Percentiles rank a stretch among this genome's conserved stretches.
Conservation (phyloP, 2,113 vertebrate species). For the Haliaeetus leucogaster region DNA sequence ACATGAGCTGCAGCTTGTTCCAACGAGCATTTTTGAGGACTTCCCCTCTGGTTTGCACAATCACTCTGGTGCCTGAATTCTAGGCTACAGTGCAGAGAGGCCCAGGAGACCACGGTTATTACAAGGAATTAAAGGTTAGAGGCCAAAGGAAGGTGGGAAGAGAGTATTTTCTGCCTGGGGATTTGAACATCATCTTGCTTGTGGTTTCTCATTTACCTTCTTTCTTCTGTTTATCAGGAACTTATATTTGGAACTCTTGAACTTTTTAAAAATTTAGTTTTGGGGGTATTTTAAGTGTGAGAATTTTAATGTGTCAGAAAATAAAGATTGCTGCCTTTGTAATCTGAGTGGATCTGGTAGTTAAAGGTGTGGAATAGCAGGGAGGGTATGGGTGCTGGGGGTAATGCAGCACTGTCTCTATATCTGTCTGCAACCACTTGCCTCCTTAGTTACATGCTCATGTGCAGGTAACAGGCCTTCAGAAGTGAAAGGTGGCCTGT, state of each 20-base stretch:
- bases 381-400: not conserved
- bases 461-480: not conserved
- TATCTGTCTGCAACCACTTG: not conserved
- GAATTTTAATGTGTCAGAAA: not conserved
- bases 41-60: not conserved
- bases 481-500: not conserved
- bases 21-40: not conserved
- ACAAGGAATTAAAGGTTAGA: not conserved
- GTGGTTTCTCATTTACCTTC: not conserved
- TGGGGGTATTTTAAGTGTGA: not conserved
- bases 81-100: not conserved
- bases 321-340: conserved; percentile 60
- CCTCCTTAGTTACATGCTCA: not conserved
- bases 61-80: not conserved
- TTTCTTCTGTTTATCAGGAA: not conserved
- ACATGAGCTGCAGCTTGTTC: not conserved
- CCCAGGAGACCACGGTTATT: not conserved
- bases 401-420: not conserved
- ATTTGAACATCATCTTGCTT: not conserved
- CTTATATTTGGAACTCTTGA: not conserved
- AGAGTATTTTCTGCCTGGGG: not conserved
- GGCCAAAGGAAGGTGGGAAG: not conserved
- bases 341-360: not conserved
- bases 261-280: not conserved
- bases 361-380: not conserved